Base-by-base conservation (phyloP, 2,888 invertebrate species). In the Heliconius aoede region DNA sequence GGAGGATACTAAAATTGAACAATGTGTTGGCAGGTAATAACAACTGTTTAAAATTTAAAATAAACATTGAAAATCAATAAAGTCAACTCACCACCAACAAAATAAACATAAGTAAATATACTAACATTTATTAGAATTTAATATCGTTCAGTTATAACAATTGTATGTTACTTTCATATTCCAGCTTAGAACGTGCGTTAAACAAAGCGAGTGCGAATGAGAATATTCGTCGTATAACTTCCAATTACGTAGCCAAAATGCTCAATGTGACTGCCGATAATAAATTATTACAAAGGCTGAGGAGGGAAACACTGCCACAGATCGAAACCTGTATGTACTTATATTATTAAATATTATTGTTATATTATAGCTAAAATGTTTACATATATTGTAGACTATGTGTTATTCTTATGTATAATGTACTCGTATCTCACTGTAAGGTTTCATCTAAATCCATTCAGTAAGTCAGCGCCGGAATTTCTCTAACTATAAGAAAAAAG, bases 171-270 rank as follows among this genome's bases (percentile, higher is more conserved):
- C 46, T 46, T 21, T 46, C 46, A 46, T 21, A 36, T 76, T 73
- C 2, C 79, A 84, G 92, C 69, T 60, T 94, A 78, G 86, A 89
- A 28, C 82, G 81, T 0, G 83, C 83, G 0, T 65, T 92, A 40
- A 73, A 78, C 5, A 62, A 76, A 78, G 79, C 80, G 28, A 24
- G 67, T n/a, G 76, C 75, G 15, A 81, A 78, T 5, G 36, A 81
- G 21, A 78, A 84, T 0, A 77, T 76, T 67, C 68, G 74, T 4
- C 87, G 88, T 30, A 82, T 82, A 1, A 86, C 87, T 15, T 88
- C 88, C 85, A 61, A 80, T 1, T 84, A 86, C 0, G 91, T 87
- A 1, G 91, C 90, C 15, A 82, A 82, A 1, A 79, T 83, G 60
- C 82, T 90, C 18, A 81, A 83, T n/a, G 74, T 83, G 3, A 67